phyloP scores from a whole-genome alignment of 92 coral and sea anemone genomes.

The Palythoa caribaeorum region DNA sequence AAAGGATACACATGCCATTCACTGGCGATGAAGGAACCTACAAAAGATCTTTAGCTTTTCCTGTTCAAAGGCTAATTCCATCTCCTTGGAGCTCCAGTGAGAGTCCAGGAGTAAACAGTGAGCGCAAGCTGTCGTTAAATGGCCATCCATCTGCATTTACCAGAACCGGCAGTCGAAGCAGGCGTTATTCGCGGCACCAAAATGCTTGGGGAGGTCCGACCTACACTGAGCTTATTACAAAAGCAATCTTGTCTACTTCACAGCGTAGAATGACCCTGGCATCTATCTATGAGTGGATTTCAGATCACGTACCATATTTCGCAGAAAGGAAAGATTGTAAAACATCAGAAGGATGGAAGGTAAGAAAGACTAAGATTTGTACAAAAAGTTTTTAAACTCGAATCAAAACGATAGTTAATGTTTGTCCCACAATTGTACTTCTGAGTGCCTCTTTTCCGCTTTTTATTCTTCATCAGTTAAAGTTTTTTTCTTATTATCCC shows the following conservation, averaged over 20 bases:
- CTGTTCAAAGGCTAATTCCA: conserved; percentile 3
- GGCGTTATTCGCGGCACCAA: conserved; percentile 23
- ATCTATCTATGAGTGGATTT: conserved; percentile 42
- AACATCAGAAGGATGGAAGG: conserved; percentile 45
- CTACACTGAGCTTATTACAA: conserved; percentile 42
- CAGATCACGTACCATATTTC: conserved; percentile 37
- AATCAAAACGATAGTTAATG: too few species aligned
- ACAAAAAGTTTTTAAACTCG: neutral
- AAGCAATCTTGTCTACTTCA: conserved; percentile 37
- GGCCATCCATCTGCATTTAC: conserved; percentile 21
- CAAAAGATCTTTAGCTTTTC: conserved; percentile 6
- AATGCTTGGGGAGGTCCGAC: conserved; percentile 50
- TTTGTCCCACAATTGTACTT: too few species aligned
- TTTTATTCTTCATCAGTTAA: too few species aligned
- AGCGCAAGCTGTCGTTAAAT: neutral
- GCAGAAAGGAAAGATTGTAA: conserved; percentile 42
- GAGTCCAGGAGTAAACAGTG: conserved; percentile 7
- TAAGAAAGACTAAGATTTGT: neutral
- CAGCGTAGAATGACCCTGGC: conserved; percentile 40
- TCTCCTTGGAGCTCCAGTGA: conserved; percentile 11
- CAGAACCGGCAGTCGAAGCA: conserved; percentile 13
- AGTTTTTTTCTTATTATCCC: too few species aligned
- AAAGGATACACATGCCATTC: conserved; percentile 10
- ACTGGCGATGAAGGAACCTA: neutral
- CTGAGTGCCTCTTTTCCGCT: too few species aligned